These are phyloP conservation scores for Dorcus hopei DNA, from an alignment of 2,888 invertebrate species.

Conservation along the genomic window DNA sequence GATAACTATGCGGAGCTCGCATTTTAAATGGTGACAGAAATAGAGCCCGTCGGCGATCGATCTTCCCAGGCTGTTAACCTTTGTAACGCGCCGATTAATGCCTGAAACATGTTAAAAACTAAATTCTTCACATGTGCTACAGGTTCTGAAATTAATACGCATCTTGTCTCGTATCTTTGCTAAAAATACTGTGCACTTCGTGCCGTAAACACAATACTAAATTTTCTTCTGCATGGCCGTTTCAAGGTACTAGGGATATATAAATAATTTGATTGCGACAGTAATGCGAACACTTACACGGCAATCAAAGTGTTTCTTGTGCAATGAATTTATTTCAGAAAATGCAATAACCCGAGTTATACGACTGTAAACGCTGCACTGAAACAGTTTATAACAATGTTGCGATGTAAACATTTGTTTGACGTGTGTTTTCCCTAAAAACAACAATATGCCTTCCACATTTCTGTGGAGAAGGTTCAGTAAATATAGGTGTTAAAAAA, in stretches of 20 bases:
- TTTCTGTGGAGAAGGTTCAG: too few species aligned
- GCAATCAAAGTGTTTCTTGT: not conserved
- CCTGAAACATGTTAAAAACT: not conserved
- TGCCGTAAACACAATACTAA: not conserved
- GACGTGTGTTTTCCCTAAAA: too few species aligned
- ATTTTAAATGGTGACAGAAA: constrained; percentile 4
- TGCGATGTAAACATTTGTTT: too few species aligned
- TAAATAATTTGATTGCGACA: not conserved
- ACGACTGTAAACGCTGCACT: too few species aligned
- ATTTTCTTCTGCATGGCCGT: not conserved
- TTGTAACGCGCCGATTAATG: not conserved
- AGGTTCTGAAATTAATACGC: not conserved
- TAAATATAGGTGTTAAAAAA: too few species aligned
- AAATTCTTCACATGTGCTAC: not conserved
- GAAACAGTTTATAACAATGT: too few species aligned
- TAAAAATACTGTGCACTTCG: not conserved
- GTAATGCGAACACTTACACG: not conserved
- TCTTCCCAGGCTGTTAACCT: constrained; percentile 2
- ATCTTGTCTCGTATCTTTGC: not conserved
- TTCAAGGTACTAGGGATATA: not conserved
- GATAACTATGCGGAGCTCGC: constrained; percentile 1
- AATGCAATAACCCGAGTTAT: not conserved
- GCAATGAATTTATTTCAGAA: not conserved
- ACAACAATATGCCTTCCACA: too few species aligned
- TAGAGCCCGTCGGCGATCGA: constrained; percentile 2